Percentiles rank a stretch among this genome's conserved stretches.
Conservation (phyloP, 2,888 invertebrate species). For the Nephrotoma guestfalica region DNA sequence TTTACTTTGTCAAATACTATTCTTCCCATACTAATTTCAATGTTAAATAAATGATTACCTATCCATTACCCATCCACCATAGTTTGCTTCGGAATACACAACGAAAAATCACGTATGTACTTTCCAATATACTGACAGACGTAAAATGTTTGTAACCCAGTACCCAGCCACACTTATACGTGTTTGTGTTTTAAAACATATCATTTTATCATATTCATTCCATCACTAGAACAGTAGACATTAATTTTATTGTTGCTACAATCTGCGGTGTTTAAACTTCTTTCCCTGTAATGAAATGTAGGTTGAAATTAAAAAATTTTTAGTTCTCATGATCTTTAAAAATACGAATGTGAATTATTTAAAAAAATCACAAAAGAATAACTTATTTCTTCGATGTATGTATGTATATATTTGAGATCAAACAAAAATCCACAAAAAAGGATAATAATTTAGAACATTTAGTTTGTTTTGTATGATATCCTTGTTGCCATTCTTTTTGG, state of each 20-base stretch:
- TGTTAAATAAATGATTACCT: too few species aligned
- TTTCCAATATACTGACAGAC: too few species aligned
- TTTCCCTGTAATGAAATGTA: background rate
- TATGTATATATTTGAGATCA: background rate
- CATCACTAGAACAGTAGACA: background rate
- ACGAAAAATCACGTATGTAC: too few species aligned
- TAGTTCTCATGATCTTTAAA: background rate
- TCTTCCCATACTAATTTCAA: too few species aligned
- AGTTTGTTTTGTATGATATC: background rate
- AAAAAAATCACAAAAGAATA: background rate
- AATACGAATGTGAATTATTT: background rate
- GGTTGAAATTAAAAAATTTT: background rate
- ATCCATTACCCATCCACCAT: too few species aligned
- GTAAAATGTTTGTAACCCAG: too few species aligned
- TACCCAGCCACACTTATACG: too few species aligned
- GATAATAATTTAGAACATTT: background rate
- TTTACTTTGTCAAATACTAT: too few species aligned
- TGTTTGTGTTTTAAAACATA: too few species aligned
- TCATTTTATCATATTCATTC: background rate
- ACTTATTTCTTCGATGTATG: background rate
- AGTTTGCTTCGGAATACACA: too few species aligned
- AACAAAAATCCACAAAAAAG: background rate
- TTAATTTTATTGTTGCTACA: background rate
- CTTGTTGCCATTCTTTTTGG: background rate
- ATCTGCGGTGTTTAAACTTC: background rate